These are phyloP conservation scores for Rhopilema esculentum DNA, from an alignment of 30 jellyfish, hydroid and myxozoan species.

Conservation along the genomic window DNA sequence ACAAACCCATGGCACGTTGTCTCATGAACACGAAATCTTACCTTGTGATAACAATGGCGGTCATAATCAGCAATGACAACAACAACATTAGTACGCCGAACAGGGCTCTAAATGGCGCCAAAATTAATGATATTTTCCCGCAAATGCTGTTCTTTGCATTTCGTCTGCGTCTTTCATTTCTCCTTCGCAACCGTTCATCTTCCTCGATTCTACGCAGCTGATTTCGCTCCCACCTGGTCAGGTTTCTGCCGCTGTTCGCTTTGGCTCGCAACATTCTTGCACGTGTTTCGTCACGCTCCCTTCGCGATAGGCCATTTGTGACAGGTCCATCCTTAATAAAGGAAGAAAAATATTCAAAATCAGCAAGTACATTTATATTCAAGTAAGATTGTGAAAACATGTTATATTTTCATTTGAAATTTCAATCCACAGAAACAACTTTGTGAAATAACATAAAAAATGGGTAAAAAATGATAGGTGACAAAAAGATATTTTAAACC, in stretches of 20 bases:
- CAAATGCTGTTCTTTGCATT: conserved; percentile 31
- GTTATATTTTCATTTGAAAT: too few species aligned
- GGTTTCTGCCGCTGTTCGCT: conserved; percentile 85
- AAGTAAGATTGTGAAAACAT: too few species aligned
- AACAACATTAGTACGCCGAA: conserved; percentile 74
- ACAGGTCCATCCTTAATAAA: conserved; percentile 40
- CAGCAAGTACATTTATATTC: too few species aligned
- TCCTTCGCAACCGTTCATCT: conserved; percentile 81
- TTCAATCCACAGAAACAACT: too few species aligned
- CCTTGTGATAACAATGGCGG: conserved; percentile 83
- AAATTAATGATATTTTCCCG: conserved; percentile 61
- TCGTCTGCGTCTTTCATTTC: conserved; percentile 74
- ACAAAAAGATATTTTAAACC: too few species aligned
- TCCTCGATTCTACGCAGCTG: conserved; percentile 86
- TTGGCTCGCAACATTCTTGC: conserved; percentile 87
- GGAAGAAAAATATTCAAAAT: background rate
- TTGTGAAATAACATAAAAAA: too few species aligned
- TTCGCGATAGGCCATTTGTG: conserved; percentile 57
- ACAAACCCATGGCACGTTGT: background rate
- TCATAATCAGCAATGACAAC: conserved; percentile 74
- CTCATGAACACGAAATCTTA: background rate
- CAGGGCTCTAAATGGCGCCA: conserved; percentile 82
- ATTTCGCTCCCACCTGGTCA: conserved; percentile 89
- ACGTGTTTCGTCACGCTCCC: conserved; percentile 86
- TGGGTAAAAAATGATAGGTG: too few species aligned